Evolutionary conservation across 2,797 vertebrate species (phyloP).

Genomic region (Coregonus sp.): DNA sequence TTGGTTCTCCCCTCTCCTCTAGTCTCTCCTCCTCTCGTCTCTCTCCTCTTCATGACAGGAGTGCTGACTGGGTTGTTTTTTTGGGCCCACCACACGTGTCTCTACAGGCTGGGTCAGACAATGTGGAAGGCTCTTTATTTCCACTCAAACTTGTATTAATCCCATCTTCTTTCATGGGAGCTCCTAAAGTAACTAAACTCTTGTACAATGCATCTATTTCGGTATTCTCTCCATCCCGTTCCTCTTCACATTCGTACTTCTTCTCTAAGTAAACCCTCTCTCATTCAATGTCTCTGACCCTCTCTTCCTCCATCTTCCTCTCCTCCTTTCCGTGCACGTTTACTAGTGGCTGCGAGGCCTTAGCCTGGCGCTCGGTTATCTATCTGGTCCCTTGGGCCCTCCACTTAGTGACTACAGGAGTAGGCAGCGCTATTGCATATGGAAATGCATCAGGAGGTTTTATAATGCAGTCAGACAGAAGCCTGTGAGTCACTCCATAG

Average conservation of each 20-base stretch:
- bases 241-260: neutral
- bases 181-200: neutral
- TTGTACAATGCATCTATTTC: neutral
- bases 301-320: neutral
- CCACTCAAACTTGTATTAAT: neutral
- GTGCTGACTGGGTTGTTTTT: neutral
- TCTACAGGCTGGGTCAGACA: neutral
- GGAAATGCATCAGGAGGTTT: neutral
- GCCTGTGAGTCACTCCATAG: neutral
- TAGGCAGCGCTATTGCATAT: neutral
- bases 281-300: neutral
- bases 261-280: neutral
- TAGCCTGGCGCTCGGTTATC: neutral
- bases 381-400: neutral
- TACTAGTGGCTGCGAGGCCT: neutral
- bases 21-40: neutral
- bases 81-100: neutral
- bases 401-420: neutral
- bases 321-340: neutral
- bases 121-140: neutral
- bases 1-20: neutral
- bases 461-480: neutral
- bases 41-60: neutral
- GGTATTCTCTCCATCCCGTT: neutral
- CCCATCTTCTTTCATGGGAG: neutral